phyloP scores from a whole-genome alignment of 2,113 vertebrate species.

The Gallinago undulata region DNA sequence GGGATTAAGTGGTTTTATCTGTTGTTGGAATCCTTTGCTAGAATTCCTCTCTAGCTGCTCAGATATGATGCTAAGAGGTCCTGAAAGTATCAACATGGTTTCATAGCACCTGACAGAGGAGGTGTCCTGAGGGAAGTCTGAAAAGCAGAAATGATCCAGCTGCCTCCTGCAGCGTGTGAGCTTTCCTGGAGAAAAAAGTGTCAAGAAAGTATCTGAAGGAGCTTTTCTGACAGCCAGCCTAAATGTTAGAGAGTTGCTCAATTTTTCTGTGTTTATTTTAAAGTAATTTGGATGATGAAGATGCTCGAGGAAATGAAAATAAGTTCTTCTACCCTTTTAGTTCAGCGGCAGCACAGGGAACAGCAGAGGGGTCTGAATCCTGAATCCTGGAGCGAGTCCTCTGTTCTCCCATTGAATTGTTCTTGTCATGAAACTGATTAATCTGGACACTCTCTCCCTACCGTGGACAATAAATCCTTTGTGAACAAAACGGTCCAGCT shows the following conservation, averaged over 20 bases:
- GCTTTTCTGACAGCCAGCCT: background rate
- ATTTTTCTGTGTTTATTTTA: background rate
- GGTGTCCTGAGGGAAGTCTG: background rate
- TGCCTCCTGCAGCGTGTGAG: background rate
- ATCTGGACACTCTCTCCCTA: slow-evolving; percentile 55
- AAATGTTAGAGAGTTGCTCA: background rate
- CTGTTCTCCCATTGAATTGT: slow-evolving; percentile 19
- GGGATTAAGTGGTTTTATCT: background rate
- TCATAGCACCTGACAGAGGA: background rate
- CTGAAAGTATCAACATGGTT: background rate
- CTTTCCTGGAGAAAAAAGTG: background rate
- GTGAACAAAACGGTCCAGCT: slow-evolving; percentile 45
- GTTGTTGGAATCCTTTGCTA: background rate
- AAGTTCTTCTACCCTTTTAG: background rate
- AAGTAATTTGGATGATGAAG: background rate
- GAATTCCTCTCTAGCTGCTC: background rate
- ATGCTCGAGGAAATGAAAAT: background rate
- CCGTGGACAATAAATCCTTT: slow-evolving; percentile 61
- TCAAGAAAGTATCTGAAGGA: background rate
- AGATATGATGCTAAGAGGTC: background rate
- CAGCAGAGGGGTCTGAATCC: background rate
- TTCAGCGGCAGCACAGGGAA: background rate
- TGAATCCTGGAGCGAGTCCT: background rate
- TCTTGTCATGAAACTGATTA: slow-evolving; percentile 61
- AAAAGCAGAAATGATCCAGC: background rate